These are phyloP conservation scores for Steinernema khuongi DNA, from an alignment of 1,140 invertebrate species.

Conservation along the genomic window DNA sequence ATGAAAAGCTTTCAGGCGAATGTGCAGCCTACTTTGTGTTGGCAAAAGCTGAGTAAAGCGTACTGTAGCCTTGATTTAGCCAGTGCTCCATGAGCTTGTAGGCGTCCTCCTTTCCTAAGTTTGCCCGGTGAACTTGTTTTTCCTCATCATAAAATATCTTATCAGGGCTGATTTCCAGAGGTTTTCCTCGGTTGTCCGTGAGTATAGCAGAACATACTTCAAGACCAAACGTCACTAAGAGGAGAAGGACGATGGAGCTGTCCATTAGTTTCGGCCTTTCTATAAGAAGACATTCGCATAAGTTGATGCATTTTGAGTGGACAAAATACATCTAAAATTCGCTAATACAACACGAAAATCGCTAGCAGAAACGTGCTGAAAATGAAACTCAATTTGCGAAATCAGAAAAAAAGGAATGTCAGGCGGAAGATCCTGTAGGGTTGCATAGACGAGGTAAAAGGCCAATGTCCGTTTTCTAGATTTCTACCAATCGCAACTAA, in stretches of 20 bases:
- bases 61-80: constrained; percentile 7
- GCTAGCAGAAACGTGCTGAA: no score
- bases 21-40: background rate
- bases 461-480: no score
- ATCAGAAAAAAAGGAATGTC: no score
- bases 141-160: background rate
- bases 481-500: no score
- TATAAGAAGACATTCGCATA: background rate
- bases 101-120: background rate
- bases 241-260: background rate
- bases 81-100: background rate
- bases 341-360: no score
- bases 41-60: background rate
- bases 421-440: no score
- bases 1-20: background rate
- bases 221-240: background rate
- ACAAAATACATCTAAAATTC: background rate
- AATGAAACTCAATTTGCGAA: no score
- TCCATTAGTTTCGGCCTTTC: background rate
- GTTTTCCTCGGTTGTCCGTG: background rate
- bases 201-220: background rate
- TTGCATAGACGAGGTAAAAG: no score
- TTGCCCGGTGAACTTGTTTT: background rate
- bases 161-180: background rate
- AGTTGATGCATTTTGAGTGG: background rate